Base-by-base conservation (phyloP, 2,797 vertebrate species). In the Dendrocincla fuliginosa region DNA sequence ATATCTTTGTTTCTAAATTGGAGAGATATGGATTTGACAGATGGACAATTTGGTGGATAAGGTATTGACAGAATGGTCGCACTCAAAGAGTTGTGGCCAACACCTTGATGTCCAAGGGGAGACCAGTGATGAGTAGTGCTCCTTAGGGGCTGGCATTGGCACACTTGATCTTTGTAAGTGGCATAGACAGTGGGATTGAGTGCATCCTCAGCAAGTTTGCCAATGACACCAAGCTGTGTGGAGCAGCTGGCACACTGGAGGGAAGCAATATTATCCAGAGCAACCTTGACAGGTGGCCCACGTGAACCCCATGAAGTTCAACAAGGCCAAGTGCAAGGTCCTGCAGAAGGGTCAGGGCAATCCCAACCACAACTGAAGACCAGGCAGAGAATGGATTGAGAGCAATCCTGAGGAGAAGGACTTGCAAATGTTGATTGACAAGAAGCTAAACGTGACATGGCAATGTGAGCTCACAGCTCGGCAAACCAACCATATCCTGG, bases 101-200 rank as follows among this genome's bases (percentile, higher is more conserved):
- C 10, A 46, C 3, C 14, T 53, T 0, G 0, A 46, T 53, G 46
- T 71, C 46, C 39, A 47, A 23, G 22, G 15, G 27, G 30, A 42
- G 32, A 53, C 15, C 16, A 59, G 46, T 5, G 27, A 73, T 53
- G 22, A 42, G 23, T 37, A 22, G 10, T 35, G 9, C 0, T 28
- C 39, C 33, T 41, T 35, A 28, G 46, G 33, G 30, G 4, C 59
- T 19, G 23, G 27, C 6, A 20, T 2, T 71, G 33, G 18, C 35
- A 75, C 13, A 28, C 13, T 64, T 53, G 28, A 28, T 37, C 39
- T 35, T 35, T n/a, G 30, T 35, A 14, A 23, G 33, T 1, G 1
- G 20, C 18, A 6, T 1, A 13, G n/a, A 24, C 3, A 2, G 9
- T 16, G 23, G 39, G 30, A n/a, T 41, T 0, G 1, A 70, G 32